Percentiles rank a stretch among this genome's conserved stretches.
Conservation (phyloP, 2,113 vertebrate species). For the Daphoenositta chrysoptera region DNA sequence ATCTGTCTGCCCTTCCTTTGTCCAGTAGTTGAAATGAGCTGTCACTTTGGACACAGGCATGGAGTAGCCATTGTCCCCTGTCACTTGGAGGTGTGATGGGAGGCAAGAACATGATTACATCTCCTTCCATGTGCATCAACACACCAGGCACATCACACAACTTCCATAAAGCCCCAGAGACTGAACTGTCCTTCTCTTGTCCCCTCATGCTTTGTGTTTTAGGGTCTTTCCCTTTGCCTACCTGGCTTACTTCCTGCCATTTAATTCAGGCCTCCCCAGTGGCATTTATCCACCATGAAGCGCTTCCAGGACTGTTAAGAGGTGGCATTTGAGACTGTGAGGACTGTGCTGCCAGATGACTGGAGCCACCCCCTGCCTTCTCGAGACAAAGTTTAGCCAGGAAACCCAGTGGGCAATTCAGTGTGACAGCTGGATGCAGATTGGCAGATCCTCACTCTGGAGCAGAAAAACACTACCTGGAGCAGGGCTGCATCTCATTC, state of each 20-base stretch:
- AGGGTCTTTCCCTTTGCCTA: background rate
- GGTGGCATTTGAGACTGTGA: background rate
- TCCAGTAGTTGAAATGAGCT: background rate
- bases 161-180: background rate
- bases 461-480: background rate
- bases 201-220: background rate
- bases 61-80: background rate
- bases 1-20: background rate
- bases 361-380: background rate
- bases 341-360: background rate
- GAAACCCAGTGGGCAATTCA: accelerated
- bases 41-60: background rate
- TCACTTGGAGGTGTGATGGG: background rate
- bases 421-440: background rate
- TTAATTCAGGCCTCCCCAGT: background rate
- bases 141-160: background rate
- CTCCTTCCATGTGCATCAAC: background rate
- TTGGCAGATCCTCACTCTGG: background rate
- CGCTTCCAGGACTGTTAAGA: background rate
- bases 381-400: background rate
- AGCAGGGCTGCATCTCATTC: background rate
- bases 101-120: background rate
- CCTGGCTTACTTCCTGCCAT: background rate
- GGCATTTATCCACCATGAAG: accelerated
- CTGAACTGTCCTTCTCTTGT: background rate